phyloP scores from a whole-genome alignment of 2,797 vertebrate species.

The Sebastes diploproa region DNA sequence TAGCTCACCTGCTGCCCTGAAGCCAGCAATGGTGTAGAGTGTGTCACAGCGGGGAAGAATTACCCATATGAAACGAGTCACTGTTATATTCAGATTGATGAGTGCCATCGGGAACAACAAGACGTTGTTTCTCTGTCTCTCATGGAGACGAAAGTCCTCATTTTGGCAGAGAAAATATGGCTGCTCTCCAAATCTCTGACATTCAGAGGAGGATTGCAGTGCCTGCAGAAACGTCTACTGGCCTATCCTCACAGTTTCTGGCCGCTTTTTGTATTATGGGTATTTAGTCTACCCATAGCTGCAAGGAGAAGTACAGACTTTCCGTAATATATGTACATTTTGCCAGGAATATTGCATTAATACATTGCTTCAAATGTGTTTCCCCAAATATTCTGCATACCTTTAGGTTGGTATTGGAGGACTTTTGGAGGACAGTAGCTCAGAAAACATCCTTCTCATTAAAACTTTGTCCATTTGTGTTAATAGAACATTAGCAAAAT shows the following conservation, averaged over 20 bases:
- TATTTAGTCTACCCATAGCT: conserved; percentile 17
- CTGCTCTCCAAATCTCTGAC: conserved; percentile 38
- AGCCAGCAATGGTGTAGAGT: conserved; percentile 10
- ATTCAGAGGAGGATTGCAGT: conserved; percentile 27
- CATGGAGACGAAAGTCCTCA: not conserved
- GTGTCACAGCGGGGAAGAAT: conserved; percentile 23
- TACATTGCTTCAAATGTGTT: not conserved
- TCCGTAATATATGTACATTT: not conserved
- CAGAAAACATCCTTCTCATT: not conserved
- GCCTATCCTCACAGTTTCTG: not conserved
- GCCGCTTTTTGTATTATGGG: not conserved
- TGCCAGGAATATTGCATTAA: not conserved
- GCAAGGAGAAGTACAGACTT: conserved; percentile 8
- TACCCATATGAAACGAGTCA: conserved; percentile 39
- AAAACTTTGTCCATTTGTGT: not conserved
- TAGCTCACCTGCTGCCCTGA: conserved; percentile 18
- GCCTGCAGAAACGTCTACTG: conserved; percentile 8
- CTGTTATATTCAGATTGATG: conserved; percentile 44
- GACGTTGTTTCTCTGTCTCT: conserved; percentile 26
- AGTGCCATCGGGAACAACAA: conserved; percentile 33
- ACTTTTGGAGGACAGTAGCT: not conserved
- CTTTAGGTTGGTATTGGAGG: not conserved
- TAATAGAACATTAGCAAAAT: not conserved
- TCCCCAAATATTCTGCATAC: not conserved
- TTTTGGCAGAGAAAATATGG: conserved; percentile 19